Percentiles rank a stretch among this genome's conserved stretches.
phyloP scores from a whole-genome alignment of 2,113 vertebrate species.

The Mesitornis unicolor region DNA sequence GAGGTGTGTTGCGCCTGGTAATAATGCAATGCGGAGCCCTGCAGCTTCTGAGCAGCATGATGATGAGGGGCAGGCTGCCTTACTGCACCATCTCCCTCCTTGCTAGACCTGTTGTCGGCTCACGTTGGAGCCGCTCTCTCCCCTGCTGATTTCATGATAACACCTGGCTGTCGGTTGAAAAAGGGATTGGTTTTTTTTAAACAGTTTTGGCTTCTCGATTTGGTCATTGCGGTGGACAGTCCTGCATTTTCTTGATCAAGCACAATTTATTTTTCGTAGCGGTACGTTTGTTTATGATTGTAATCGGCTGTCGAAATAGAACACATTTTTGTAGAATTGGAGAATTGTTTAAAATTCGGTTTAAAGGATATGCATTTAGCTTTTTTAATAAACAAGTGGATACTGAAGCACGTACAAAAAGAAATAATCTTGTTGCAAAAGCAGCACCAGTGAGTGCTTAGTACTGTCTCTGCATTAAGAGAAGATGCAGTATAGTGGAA shows the following conservation, averaged over 20 bases:
- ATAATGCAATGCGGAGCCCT: slow-evolving; percentile 45
- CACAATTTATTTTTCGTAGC: not conserved
- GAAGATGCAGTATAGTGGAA: not conserved
- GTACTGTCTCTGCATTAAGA: not conserved
- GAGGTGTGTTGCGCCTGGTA: slow-evolving; percentile 22
- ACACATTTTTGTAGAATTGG: not conserved
- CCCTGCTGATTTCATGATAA: not conserved
- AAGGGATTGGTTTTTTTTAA: not conserved
- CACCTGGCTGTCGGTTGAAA: not conserved
- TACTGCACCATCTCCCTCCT: slow-evolving; percentile 26
- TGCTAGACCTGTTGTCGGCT: slow-evolving; percentile 10
- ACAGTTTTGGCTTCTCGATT: not conserved
- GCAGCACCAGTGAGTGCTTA: not conserved
- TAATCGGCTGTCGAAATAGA: not conserved
- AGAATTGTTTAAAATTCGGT: not conserved
- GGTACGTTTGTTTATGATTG: not conserved
- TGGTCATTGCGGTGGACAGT: not conserved
- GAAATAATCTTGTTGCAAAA: not conserved
- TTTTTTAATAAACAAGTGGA: not conserved
- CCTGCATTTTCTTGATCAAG: not conserved
- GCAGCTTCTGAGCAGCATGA: slow-evolving; percentile 52
- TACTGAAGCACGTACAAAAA: not conserved
- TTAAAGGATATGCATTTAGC: not conserved
- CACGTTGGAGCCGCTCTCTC: not conserved
- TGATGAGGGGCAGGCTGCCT: slow-evolving; percentile 50